Conservation (phyloP, 2,797 vertebrate species). For the Pteropus rufus region DNA sequence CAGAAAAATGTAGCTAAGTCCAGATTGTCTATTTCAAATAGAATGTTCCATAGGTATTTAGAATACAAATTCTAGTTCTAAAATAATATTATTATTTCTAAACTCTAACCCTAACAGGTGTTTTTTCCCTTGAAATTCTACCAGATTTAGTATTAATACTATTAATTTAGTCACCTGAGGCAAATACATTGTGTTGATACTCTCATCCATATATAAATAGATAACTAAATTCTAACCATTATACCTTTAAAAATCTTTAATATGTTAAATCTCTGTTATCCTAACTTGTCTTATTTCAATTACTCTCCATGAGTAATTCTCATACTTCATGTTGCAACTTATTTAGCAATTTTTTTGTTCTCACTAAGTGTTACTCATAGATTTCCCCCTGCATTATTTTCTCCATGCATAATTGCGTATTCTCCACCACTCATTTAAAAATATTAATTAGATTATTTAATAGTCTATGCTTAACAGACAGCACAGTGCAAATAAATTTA, state of each 20-base stretch:
- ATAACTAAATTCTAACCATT: neutral
- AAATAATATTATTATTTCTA: neutral
- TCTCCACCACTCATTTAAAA: neutral
- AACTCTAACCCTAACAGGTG: neutral
- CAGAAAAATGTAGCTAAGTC: neutral
- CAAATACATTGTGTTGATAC: neutral
- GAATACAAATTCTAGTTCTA: neutral
- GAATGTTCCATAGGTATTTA: neutral
- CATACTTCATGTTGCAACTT: neutral
- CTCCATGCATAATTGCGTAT: neutral
- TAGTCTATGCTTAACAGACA: neutral
- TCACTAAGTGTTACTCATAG: neutral
- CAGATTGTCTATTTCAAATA: neutral
- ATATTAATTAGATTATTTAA: neutral
- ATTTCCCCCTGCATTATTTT: neutral
- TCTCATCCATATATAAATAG: neutral
- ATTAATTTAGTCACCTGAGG: neutral
- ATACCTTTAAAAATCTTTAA: neutral
- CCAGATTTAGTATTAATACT: neutral
- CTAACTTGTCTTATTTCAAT: neutral
- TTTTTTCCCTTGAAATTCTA: neutral
- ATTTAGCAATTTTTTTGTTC: neutral
- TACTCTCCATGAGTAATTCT: neutral
- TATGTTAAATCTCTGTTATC: neutral
- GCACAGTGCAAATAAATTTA: neutral